phyloP scores from a whole-genome alignment of 2,888 invertebrate genomes.

The Perizoma flavofasciatum region DNA sequence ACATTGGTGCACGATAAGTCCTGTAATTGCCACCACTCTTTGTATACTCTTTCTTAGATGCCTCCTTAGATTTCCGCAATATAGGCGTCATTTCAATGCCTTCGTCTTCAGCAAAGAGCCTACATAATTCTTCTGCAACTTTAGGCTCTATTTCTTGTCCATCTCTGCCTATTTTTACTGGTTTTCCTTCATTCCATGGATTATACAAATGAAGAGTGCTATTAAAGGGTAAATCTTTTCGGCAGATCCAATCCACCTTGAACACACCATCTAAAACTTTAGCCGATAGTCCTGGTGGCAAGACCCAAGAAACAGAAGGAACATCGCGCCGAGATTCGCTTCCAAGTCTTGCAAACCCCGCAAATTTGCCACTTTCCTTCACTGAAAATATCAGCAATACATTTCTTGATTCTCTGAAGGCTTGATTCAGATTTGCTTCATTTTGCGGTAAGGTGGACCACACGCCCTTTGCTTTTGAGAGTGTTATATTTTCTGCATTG shows the following conservation, averaged over 20 bases:
- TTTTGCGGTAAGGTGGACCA: conserved; percentile 99
- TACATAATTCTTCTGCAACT: conserved; percentile 96
- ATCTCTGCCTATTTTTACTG: conserved; percentile 99
- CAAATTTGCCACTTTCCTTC: conserved; percentile 98
- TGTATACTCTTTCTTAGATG: conserved; percentile 86
- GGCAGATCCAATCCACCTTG: conserved; percentile 98
- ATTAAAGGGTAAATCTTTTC: conserved; percentile 96
- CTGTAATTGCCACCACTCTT: conserved; percentile 81
- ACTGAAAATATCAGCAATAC: conserved; percentile 98
- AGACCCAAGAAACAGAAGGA: conserved; percentile 95
- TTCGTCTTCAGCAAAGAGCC: conserved; percentile 96
- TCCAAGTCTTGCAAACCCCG: conserved; percentile 96
- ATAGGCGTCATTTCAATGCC: conserved; percentile 95
- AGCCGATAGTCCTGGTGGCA: conserved; percentile 96
- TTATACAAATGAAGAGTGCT: conserved; percentile 97
- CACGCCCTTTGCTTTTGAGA: conserved; percentile 97
- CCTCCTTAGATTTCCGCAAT: conserved; percentile 92
- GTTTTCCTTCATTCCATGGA: conserved; percentile 99
- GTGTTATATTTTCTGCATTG: conserved; percentile 97
- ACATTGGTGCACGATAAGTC: conserved; percentile 76
- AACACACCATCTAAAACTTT: conserved; percentile 98
- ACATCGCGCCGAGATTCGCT: conserved; percentile 96
- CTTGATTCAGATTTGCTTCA: conserved; percentile 97
- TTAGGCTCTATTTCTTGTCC: conserved; percentile 99
- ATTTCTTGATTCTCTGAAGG: conserved; percentile 95